A percentile compares a stretch with the other conserved stretches of the same genome.
phyloP scores from a whole-genome alignment of 1,140 invertebrate species.

The Mamestra configurata region DNA sequence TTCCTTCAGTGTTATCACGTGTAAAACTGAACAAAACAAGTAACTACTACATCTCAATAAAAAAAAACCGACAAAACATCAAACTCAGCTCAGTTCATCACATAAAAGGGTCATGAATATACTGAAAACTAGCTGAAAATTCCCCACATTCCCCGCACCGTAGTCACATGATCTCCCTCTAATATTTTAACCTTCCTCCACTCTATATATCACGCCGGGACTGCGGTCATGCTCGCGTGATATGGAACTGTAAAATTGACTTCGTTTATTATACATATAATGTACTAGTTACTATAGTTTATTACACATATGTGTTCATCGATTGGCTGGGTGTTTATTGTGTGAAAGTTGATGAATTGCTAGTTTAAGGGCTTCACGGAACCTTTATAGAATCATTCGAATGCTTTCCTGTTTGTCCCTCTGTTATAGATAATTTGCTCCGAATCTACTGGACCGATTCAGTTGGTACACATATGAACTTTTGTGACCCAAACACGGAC shows the following conservation, averaged over 20 bases:
- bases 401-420: too few relatives aligned
- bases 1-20: too few relatives aligned
- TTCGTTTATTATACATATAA: conserved; percentile 37
- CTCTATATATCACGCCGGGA: conserved; percentile 37
- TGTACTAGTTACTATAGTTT: background rate
- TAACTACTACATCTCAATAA: too few relatives aligned
- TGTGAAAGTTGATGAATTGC: too few relatives aligned
- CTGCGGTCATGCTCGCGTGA: conserved; percentile 2
- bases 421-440: too few relatives aligned
- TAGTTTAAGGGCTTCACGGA: too few relatives aligned
- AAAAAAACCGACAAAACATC: background rate
- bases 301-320: background rate
- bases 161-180: conserved; percentile 27
- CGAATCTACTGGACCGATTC: too few relatives aligned
- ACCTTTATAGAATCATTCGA: too few relatives aligned
- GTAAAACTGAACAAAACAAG: too few relatives aligned
- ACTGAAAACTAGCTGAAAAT: conserved; percentile 4
- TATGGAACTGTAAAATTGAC: conserved; percentile 34
- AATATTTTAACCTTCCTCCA: conserved; percentile 40
- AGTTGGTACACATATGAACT: too few relatives aligned
- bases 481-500: too few relatives aligned
- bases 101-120: background rate
- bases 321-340: background rate
- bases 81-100: background rate
- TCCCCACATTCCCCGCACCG: background rate